Percentiles rank a stretch among this genome's conserved stretches.
These are phyloP conservation scores for Eurypyga helias DNA, from an alignment of 2,113 vertebrate genomes.

Conservation along the genomic window DNA sequence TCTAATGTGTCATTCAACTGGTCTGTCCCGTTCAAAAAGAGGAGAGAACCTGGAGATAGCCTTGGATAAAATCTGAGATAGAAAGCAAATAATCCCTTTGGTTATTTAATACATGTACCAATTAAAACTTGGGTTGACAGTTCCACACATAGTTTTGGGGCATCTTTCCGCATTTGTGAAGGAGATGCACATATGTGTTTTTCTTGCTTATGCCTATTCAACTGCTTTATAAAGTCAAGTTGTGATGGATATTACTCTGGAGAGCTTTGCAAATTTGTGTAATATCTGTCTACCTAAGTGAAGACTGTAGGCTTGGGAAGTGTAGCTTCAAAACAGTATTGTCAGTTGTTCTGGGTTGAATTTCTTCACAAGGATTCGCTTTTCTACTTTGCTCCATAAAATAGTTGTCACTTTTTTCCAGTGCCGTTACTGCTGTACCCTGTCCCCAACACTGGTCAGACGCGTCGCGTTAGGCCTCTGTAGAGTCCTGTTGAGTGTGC, in stretches of 20 bases:
- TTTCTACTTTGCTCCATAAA: not conserved
- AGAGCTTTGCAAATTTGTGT: not conserved
- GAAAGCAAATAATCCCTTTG: not conserved
- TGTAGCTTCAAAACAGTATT: not conserved
- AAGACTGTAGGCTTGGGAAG: not conserved
- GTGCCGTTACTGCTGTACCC: not conserved
- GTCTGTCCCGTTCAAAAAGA: not conserved
- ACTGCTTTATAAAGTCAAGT: not conserved
- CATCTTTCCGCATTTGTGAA: rapidly evolving
- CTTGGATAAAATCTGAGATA: not conserved
- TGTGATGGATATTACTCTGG: not conserved
- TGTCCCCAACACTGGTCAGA: rapidly evolving
- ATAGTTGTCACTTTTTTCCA: not conserved
- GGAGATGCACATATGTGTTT: rapidly evolving
- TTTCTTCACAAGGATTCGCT: not conserved
- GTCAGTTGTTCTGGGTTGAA: not conserved
- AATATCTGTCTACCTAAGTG: rapidly evolving
- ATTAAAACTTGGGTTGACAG: not conserved
- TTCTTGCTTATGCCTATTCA: not conserved
- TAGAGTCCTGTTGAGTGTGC: not conserved
- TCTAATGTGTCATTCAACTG: not conserved
- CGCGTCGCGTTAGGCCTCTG: rapidly evolving
- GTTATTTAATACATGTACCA: not conserved
- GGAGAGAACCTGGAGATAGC: not conserved
- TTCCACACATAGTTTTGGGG: not conserved